phyloP scores from a whole-genome alignment of 2,888 invertebrate genomes.

The Abrostola tripartita region DNA sequence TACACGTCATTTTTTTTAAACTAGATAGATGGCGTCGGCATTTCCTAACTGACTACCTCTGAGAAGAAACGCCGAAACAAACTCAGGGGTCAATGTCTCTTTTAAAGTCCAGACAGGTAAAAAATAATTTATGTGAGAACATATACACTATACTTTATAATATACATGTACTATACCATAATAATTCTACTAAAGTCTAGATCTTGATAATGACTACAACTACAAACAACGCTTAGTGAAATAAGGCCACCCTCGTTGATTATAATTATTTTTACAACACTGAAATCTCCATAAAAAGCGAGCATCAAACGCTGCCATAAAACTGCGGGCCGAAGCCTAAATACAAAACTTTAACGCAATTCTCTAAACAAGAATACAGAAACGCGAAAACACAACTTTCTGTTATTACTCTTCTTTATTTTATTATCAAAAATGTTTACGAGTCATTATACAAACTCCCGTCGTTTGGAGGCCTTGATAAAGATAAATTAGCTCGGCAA shows the following conservation, averaged over 20 bases:
- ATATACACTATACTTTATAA: too few species aligned
- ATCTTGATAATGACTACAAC: constrained; percentile 1
- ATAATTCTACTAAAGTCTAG: too few species aligned
- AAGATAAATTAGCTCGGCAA: constrained; percentile 69
- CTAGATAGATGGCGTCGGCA: too few species aligned
- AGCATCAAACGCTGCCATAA: constrained; percentile 35
- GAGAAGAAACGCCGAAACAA: too few species aligned
- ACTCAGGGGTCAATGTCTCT: too few species aligned
- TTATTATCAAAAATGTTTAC: constrained; percentile 60
- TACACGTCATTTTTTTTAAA: too few species aligned
- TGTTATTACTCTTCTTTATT: constrained; percentile 57
- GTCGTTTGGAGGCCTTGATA: constrained; percentile 63
- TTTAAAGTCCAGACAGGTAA: too few species aligned
- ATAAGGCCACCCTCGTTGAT: constrained; percentile 39
- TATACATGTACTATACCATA: too few species aligned
- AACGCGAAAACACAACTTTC: constrained; percentile 43
- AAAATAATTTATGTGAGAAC: too few species aligned
- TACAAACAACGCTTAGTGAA: constrained; percentile 30
- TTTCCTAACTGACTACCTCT: too few species aligned
- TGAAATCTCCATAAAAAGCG: constrained; percentile 22
- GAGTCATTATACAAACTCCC: constrained; percentile 60
- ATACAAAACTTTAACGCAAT: constrained; percentile 47
- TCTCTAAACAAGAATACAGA: constrained; percentile 42
- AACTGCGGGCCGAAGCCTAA: constrained; percentile 34
- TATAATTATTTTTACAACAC: constrained; percentile 37